Percentiles rank a stretch among this genome's conserved stretches.
These are phyloP conservation scores for Brenthis daphne DNA, from an alignment of 2,888 invertebrate genomes.

Conservation along the genomic window DNA sequence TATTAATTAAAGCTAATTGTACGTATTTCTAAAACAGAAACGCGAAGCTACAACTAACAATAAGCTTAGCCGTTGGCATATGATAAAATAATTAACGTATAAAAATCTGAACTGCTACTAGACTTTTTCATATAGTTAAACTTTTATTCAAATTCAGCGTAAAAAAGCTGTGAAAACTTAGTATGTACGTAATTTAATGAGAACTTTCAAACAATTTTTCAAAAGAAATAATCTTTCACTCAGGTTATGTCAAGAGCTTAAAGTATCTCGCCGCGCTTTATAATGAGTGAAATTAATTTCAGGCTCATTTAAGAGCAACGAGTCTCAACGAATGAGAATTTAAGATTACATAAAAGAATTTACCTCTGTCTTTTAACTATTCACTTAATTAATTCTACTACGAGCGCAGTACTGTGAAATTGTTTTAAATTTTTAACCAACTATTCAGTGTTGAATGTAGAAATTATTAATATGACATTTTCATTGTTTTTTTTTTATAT, in stretches of 20 bases:
- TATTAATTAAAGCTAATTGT: neutral
- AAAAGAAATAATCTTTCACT: conserved; percentile 22
- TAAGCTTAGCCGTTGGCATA: neutral
- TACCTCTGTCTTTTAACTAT: conserved; percentile 14
- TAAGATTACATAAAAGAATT: conserved; percentile 30
- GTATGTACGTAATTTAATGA: conserved; percentile 19
- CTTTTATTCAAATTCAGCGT: conserved; percentile 2
- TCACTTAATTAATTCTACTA: conserved; percentile 9
- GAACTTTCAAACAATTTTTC: conserved; percentile 10
- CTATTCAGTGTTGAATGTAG: neutral
- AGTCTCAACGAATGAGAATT: conserved; percentile 26
- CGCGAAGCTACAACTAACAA: neutral
- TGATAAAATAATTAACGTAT: conserved; percentile 11
- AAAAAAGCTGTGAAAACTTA: conserved; percentile 17
- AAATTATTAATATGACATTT: neutral
- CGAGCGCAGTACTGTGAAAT: neutral
- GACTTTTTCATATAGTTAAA: conserved; percentile 8
- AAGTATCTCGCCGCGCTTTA: conserved; percentile 30
- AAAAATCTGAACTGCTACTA: neutral
- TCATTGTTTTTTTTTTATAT: no score
- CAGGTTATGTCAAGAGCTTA: conserved; percentile 30
- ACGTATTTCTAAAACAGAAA: neutral
- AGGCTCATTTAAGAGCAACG: conserved; percentile 27
- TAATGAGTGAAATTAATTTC: conserved; percentile 34
- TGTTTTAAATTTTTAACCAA: neutral